Evolutionary conservation across 2,113 vertebrate species (phyloP).

Genomic region (Halichoerus grypus): DNA sequence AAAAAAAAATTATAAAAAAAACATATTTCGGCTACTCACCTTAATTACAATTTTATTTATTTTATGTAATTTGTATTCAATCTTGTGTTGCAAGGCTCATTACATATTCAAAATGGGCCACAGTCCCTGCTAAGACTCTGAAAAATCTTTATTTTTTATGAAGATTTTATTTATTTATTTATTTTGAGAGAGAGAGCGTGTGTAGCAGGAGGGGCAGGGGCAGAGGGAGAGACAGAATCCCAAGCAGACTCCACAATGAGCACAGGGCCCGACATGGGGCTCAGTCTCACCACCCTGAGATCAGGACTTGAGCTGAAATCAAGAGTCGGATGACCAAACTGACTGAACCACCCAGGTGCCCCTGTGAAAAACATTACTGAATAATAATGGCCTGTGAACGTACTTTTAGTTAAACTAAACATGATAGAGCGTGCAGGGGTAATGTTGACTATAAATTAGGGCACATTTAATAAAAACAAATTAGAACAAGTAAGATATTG

Average conservation of each 20-base stretch:
- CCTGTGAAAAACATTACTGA: background rate
- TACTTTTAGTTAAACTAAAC: conserved; percentile 19
- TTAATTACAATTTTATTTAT: conserved; percentile 8
- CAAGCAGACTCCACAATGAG: background rate
- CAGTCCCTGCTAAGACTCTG: background rate
- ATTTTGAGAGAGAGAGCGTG: background rate
- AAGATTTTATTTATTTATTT: background rate
- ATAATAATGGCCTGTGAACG: background rate
- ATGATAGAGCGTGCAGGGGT: background rate
- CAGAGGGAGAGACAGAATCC: background rate
- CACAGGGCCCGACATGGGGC: background rate
- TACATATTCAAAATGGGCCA: background rate
- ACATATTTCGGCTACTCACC: background rate
- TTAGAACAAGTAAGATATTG: background rate
- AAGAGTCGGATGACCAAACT: background rate
- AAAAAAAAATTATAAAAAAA: background rate
- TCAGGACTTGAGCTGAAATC: background rate
- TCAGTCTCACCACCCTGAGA: background rate
- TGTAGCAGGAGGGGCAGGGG: background rate
- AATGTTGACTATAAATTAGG: background rate
- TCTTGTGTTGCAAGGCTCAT: conserved; percentile 14
- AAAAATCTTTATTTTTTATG: background rate
- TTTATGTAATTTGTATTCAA: conserved; percentile 25
- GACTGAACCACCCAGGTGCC: background rate
- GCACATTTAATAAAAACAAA: conserved; percentile 45